Evolutionary conservation across 2,888 invertebrate species (phyloP).

Genomic region (Troides helena): DNA sequence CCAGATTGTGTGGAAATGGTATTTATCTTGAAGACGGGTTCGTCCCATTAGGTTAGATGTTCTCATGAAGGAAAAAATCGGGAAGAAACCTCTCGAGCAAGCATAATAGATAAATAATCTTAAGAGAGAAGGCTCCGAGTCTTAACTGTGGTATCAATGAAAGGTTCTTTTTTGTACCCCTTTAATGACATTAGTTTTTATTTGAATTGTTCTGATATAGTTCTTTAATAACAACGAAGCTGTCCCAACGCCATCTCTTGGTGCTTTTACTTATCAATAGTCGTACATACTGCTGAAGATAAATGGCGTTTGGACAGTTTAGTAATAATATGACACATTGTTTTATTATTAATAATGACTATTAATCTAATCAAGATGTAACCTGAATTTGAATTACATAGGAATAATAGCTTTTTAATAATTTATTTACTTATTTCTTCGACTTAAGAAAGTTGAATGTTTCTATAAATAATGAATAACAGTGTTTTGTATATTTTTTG

Average conservation of each 20-base stretch:
- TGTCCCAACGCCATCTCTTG: conserved; percentile 28
- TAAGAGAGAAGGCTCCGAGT: too few species aligned
- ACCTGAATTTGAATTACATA: background rate
- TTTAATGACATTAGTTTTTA: too few species aligned
- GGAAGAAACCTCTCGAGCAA: too few species aligned
- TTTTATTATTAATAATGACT: background rate
- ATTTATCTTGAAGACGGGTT: too few species aligned
- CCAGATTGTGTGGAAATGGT: too few species aligned
- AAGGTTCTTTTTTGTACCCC: too few species aligned
- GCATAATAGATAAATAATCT: too few species aligned
- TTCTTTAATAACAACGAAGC: background rate
- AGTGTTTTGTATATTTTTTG: too few species aligned
- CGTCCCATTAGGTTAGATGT: too few species aligned
- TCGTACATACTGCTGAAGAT: conserved; percentile 13
- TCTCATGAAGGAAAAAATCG: too few species aligned
- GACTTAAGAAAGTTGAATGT: background rate
- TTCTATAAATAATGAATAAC: background rate
- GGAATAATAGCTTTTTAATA: background rate
- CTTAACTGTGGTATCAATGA: too few species aligned
- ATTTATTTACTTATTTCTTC: background rate
- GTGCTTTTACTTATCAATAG: conserved; percentile 27
- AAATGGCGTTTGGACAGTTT: conserved; percentile 24
- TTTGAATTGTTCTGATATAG: too few species aligned
- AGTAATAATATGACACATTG: background rate
- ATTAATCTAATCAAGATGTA: background rate